Percentiles rank a stretch among this genome's conserved stretches.
These are phyloP conservation scores for Pleuronectes platessa DNA, from an alignment of 2,113 vertebrate genomes.

Conservation along the genomic window DNA sequence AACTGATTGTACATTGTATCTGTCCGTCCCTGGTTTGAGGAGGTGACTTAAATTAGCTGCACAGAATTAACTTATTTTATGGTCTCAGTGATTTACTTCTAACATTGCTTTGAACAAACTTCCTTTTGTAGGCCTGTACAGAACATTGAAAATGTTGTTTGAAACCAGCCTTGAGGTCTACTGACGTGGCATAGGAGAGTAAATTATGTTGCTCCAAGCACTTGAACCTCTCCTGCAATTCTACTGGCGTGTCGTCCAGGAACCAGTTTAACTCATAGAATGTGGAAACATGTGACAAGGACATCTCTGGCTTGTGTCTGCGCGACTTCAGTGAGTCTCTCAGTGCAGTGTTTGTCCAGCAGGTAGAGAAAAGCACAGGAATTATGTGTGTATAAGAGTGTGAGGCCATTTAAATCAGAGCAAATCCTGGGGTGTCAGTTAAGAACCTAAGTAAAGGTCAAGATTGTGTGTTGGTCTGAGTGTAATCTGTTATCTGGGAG, in stretches of 20 bases:
- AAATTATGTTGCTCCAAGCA: conserved; percentile 30
- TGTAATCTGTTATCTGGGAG: neutral
- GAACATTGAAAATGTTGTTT: conserved; percentile 2
- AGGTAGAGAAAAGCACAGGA: conserved; percentile 45
- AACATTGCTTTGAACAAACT: too few species aligned
- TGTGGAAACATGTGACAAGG: conserved; percentile 65
- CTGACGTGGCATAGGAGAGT: neutral
- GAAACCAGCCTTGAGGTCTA: conserved; percentile 24
- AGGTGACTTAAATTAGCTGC: too few species aligned
- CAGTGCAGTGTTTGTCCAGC: conserved; percentile 13
- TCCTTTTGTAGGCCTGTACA: conserved; percentile 2
- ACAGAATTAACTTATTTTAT: too few species aligned
- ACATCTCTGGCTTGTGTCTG: conserved; percentile 34
- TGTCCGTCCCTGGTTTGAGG: too few species aligned
- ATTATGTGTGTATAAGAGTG: conserved; percentile 2
- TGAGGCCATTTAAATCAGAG: conserved; percentile 64
- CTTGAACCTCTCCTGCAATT: conserved; percentile 47
- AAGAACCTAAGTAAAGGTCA: conserved; percentile 64
- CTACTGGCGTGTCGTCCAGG: conserved; percentile 12
- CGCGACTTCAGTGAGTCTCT: conserved; percentile 31
- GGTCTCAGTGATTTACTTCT: too few species aligned
- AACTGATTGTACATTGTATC: too few species aligned
- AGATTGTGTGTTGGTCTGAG: neutral
- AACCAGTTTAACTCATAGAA: conserved; percentile 49
- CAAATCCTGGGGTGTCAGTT: conserved; percentile 48